Base-by-base conservation (phyloP, 2,888 invertebrate species). In the Lacanobia wlatinum region DNA sequence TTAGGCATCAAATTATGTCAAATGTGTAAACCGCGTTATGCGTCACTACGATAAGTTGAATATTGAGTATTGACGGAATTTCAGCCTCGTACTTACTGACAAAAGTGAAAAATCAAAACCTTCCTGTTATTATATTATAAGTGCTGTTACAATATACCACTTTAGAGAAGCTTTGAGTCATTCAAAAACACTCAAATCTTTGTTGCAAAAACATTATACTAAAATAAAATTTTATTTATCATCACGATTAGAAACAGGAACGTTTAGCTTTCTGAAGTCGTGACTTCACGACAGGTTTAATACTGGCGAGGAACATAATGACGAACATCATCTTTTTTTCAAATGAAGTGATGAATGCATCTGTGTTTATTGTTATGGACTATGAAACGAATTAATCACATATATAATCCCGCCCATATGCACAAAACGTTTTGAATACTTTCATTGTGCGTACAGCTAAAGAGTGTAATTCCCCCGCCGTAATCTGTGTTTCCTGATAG, bases 261-360 rank as follows among this genome's bases (percentile, higher is more conserved):
- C 68, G 46, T 70, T 76, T 72, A 63, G 55, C 61, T 71, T 66
- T 78, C 61, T 50, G 64, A 76, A 86, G 75, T 84, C 84, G 84
- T 84, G 84, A 84, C 84, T 79, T 9, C 60, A 73, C 73, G 77
- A 76, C 78, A 76, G 59, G 71, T 74, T 28, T 14, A 76, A 79
- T 76, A 68, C 58, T 70, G 46, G 63, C 70, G 52, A 53, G 60
- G 12, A 66, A 62, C 55, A 28, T 68, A 73, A 76, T 75, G 73
- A 66, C 53, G 70, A 65, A 76, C n/a, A 80, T 71, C 59, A 60
- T 72, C 34, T 56, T 68, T 66, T 78, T 70, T 38, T 23, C 6
- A 5, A 1, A 67, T 21, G 10, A 70, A 75, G 56, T 67, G 40
- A 66, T 81, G 53, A 65, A 75, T 84, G 84, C 86, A 84, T 68